Conservation (phyloP, 2,888 invertebrate species). For the Drosophila prolongata region DNA sequence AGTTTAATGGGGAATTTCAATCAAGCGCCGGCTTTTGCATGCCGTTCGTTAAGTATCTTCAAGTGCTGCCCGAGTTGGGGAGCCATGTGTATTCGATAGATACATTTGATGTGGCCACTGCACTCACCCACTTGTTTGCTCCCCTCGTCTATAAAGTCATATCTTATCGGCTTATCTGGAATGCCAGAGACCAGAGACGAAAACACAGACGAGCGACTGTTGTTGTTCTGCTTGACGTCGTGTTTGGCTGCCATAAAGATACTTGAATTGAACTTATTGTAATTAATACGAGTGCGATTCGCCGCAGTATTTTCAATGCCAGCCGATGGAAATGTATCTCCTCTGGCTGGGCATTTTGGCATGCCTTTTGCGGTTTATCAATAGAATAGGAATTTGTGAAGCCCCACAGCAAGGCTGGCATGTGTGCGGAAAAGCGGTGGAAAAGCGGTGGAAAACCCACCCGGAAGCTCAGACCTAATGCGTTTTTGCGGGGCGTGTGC, state of each 20-base stretch:
- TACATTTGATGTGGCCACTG: constrained; percentile 42
- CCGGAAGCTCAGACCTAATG: constrained; percentile 65
- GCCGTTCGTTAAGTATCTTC: constrained; percentile 44
- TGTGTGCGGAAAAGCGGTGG: constrained; percentile 38
- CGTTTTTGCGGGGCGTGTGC: constrained; percentile 51
- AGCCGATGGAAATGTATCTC: constrained; percentile 47
- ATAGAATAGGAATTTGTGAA: constrained; percentile 51
- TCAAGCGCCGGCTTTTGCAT: constrained; percentile 44
- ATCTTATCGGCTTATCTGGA: constrained; percentile 74
- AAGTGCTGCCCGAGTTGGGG: constrained; percentile 46
- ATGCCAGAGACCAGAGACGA: constrained; percentile 60
- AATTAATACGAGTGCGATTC: constrained; percentile 63
- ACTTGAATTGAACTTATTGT: constrained; percentile 71
- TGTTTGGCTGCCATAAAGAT: constrained; percentile 49
- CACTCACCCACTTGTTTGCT: constrained; percentile 38
- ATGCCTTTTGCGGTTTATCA: constrained; percentile 65
- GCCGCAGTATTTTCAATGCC: constrained; percentile 42
- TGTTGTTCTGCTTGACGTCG: constrained; percentile 24
- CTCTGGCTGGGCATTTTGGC: constrained; percentile 32
- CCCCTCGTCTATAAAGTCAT: constrained; percentile 36
- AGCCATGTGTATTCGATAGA: constrained; percentile 46
- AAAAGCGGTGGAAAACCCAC: constrained; percentile 57
- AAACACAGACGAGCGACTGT: constrained; percentile 48
- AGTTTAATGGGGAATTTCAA: constrained; percentile 47
- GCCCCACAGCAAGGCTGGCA: constrained; percentile 63